Evolutionary conservation across 1,140 invertebrate species (phyloP), one percentile per base, ranked within the genome.

Genomic region (Heliconius hewitsoni): DNA sequence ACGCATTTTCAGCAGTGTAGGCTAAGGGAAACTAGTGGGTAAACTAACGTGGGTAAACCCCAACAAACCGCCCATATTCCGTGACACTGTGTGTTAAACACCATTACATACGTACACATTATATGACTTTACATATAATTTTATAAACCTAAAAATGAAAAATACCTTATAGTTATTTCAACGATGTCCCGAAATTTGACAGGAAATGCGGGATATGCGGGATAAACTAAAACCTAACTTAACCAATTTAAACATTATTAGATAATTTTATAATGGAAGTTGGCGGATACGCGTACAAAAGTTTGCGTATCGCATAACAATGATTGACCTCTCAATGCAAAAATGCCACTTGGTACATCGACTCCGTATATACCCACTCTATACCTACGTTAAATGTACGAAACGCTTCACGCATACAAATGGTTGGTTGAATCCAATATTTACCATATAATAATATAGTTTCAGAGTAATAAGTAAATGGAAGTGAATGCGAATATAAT

Each of bases 321-420:
- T 84, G 84, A 82, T 83, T 85, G 85, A 88, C 84, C 85, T 74
- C 77, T 85, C 81, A 82, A 87, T 85, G 79, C 83, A 82, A 85
- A 86, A 86, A 88, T 88, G 83, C 86, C 83, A 81, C 76, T 81
- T 78, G 76, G 87, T 83, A 73, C 85, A 81, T 83, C 83, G 81
- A 83, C 85, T 83, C 74, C n/a, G 77, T 79, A 81, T 46, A 76
- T 52, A 82, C 13, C 42, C 42, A 16, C 34, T 39, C 19, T 72
- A 52, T 52, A 52, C 78, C 42, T 77, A 82, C 82, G 74, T 71
- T 60, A 81, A 83, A 81, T 81, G 78, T 42, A 73, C 75, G 73
- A 77, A 82, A 71, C 81, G 74, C 30, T 81, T 60, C 37, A 79
- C 60, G 86, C 81, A 87, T 86, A 85, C 81, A 84, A 81, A 88